Conservation (phyloP, 2,888 invertebrate species). For the Entomobrya multifasciata region DNA sequence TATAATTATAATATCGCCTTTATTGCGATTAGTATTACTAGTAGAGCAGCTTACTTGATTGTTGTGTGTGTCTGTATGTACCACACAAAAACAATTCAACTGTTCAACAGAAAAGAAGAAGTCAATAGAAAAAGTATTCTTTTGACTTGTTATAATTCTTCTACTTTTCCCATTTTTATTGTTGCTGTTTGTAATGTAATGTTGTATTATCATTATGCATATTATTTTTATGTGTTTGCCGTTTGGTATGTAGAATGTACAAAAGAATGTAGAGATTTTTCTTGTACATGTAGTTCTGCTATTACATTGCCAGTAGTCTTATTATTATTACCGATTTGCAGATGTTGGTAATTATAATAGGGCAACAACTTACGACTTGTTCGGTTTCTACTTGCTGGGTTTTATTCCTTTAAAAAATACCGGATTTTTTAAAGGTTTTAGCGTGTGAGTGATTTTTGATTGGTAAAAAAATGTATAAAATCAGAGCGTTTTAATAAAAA, state of each 20-base stretch:
- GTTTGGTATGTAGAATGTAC: slow-evolving; percentile 44
- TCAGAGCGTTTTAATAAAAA: slow-evolving; percentile 58
- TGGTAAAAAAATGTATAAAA: slow-evolving; percentile 62
- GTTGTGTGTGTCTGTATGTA: slow-evolving; percentile 37
- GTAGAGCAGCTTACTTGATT: slow-evolving; percentile 68
- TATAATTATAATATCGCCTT: slow-evolving; percentile 74
- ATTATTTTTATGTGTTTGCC: background rate
- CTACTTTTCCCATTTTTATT: slow-evolving; percentile 6
- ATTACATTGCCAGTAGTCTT: background rate
- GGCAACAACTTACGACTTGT: slow-evolving; percentile 65
- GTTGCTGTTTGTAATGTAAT: background rate
- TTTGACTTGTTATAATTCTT: slow-evolving; percentile 25
- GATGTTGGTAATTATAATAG: slow-evolving; percentile 74
- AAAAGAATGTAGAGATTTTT: slow-evolving; percentile 24
- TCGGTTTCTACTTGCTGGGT: slow-evolving; percentile 19
- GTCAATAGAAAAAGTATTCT: slow-evolving; percentile 6
- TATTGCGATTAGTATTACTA: slow-evolving; percentile 64
- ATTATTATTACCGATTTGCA: slow-evolving; percentile 70
- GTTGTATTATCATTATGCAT: slow-evolving; percentile 47
- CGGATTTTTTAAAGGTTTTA: slow-evolving; percentile 36
- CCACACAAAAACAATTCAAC: slow-evolving; percentile 30
- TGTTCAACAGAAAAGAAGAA: background rate
- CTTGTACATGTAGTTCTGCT: background rate
- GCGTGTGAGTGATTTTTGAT: slow-evolving; percentile 68
- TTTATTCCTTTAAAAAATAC: slow-evolving; percentile 44